phyloP scores from a whole-genome alignment of 64 coral and sea anemone genomes.

The Orbicella faveolata region DNA sequence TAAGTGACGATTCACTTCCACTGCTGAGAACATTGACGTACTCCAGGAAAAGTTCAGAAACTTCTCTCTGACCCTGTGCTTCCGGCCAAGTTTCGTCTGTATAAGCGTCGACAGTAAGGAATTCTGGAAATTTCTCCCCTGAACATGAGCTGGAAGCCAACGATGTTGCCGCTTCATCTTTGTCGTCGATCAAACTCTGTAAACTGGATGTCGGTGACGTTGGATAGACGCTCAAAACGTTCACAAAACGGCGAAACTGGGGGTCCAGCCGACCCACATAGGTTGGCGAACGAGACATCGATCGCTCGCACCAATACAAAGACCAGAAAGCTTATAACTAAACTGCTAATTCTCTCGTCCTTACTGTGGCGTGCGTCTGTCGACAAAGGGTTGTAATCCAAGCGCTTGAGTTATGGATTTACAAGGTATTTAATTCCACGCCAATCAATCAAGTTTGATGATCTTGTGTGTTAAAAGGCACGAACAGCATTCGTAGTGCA shows the following conservation, averaged over 20 bases:
- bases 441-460: conserved; percentile 9
- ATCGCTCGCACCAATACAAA: background rate
- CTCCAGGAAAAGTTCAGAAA: conserved; percentile 38
- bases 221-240: conserved; percentile 10
- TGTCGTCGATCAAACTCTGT: background rate
- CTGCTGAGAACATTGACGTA: conserved; percentile 35
- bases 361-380: background rate
- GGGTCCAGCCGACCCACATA: conserved; percentile 28
- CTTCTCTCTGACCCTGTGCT: background rate
- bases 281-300: conserved; percentile 25
- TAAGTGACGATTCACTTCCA: conserved; percentile 9
- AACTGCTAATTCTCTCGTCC: background rate
- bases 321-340: background rate
- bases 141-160: background rate
- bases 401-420: background rate
- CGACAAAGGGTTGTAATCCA: background rate
- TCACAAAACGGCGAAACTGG: conserved; percentile 45
- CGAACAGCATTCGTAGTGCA: background rate
- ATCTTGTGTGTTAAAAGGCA: background rate
- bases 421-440: conserved; percentile 4
- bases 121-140: background rate
- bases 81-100: background rate
- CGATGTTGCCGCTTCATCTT: background rate
- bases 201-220: conserved; percentile 6
- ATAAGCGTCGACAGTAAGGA: conserved; percentile 19